These are phyloP conservation scores for Hofmannophila pseudospretella DNA, from an alignment of 2,888 invertebrate species.

Conservation along the genomic window DNA sequence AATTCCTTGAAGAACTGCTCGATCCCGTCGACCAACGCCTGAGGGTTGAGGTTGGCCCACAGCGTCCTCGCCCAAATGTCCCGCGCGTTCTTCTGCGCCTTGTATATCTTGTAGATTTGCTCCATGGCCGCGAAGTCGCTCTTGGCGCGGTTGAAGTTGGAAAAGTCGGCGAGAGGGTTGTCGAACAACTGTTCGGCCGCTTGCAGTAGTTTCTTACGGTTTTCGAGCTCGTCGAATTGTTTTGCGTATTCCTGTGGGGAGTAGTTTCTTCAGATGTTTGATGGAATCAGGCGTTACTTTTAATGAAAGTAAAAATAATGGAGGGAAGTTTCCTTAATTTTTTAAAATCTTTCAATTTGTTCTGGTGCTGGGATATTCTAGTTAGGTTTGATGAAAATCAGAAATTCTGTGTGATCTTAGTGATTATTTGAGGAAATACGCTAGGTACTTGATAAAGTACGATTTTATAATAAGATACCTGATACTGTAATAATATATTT, in stretches of 20 bases:
- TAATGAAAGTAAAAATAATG: too few relatives aligned
- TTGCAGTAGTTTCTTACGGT: slow-evolving; percentile 73
- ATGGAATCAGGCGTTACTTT: too few relatives aligned
- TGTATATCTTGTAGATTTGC: slow-evolving; percentile 85
- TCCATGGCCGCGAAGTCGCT: slow-evolving; percentile 83
- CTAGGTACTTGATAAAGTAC: too few relatives aligned
- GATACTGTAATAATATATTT: too few relatives aligned
- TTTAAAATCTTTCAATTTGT: too few relatives aligned
- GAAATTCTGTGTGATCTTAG: too few relatives aligned
- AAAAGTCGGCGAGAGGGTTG: slow-evolving; percentile 90
- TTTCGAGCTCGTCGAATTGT: slow-evolving; percentile 82
- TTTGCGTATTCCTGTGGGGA: slow-evolving; percentile 75
- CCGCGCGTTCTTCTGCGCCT: slow-evolving; percentile 85
- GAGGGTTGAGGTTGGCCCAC: slow-evolving; percentile 92
- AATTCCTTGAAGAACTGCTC: slow-evolving; percentile 90
- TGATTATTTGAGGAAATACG: too few relatives aligned
- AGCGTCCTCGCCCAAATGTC: slow-evolving; percentile 91
- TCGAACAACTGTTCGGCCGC: slow-evolving; percentile 91
- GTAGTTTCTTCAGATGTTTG: too few relatives aligned
- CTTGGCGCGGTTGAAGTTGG: slow-evolving; percentile 81
- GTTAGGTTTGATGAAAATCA: too few relatives aligned
- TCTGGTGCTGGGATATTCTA: too few relatives aligned
- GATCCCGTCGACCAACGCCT: slow-evolving; percentile 90
- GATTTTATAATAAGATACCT: too few relatives aligned
- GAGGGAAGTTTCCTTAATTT: too few relatives aligned